Base-by-base conservation (phyloP, 2,888 invertebrate species). In the Mythimna vitellina region DNA sequence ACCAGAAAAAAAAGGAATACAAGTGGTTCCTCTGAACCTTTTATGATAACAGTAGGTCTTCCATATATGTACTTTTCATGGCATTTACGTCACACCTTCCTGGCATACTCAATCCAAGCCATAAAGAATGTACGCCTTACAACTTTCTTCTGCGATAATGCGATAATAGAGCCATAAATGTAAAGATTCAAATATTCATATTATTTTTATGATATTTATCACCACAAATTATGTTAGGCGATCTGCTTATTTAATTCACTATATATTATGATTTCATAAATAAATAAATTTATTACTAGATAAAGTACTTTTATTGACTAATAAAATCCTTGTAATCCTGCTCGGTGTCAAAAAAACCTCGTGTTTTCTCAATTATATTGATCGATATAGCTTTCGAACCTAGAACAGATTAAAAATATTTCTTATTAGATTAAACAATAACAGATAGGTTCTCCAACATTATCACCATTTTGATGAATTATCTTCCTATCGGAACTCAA, bases 251-350 rank as follows among this genome's bases (percentile, higher is more conserved):
- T 89, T 90, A 89, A 91, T 88, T 87, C 78, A 83, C 73, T 79
- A 86, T 89, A 90, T 91, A 90, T 89, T 91, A 90, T 89, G 89
- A 92, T 92, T 91, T 89, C 90, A 89, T 82, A 89, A 90, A 87
- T 88, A 87, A 89, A 90, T 68, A 65, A 74, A 81, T 84, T 81
- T 81, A 83, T 72, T 81, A 87, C 72, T 81, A 75, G 57, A 57
- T 32, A 20, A 38, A 29, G 1, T 20, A 29, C 9, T 79, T 78
- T 76, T 76, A 65, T 79, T 73, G 42, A 29, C 20, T 54, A 29
- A 17, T 58, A 7, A 25, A 51, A 49, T 78, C 22, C 53, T 38
- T 71, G 75, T 75, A 49, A 56, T 76, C 10, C 17, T 54, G 49
- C 5, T 62, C 14, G 42, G 7, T n/a, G 25, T 42, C 20, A 56